Percentiles rank a stretch among this genome's conserved stretches.
phyloP scores from a whole-genome alignment of 1,140 invertebrate species.

The Sminthurinus signatus region DNA sequence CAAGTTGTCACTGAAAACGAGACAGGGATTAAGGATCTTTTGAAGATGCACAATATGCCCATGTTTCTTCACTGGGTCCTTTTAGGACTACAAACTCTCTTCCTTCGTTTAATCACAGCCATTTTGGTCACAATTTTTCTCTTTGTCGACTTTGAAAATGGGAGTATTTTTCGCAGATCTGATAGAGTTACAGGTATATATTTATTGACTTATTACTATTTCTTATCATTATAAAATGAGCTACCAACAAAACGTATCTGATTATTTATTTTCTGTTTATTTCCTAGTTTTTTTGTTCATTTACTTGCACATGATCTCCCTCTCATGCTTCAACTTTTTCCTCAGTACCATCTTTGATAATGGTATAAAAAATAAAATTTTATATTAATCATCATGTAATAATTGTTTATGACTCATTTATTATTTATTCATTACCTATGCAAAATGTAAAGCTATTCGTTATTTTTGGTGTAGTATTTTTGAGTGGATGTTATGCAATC shows the following conservation, averaged over 20 bases:
- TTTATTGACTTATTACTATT: not conserved
- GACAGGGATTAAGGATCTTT: conserved; percentile 30
- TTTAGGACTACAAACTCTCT: conserved; percentile 17
- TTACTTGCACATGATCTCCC: conserved; percentile 17
- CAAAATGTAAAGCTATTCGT: not conserved
- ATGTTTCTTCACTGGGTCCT: conserved; percentile 26
- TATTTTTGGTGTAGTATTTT: conserved; percentile 7
- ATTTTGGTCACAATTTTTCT: conserved; percentile 6
- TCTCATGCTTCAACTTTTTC: conserved; percentile 27
- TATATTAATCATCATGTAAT: too few relatives aligned
- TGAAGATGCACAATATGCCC: conserved; percentile 27
- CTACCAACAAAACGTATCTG: too few relatives aligned
- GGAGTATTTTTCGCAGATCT: conserved; percentile 9
- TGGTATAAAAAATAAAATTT: too few relatives aligned
- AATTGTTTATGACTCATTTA: not conserved
- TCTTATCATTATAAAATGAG: too few relatives aligned
- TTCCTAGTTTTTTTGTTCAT: conserved; percentile 17
- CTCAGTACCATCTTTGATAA: conserved; percentile 2
- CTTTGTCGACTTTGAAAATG: conserved; percentile 14
- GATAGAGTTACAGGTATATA: too few relatives aligned
- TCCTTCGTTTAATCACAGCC: conserved; percentile 28
- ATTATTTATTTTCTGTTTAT: too few relatives aligned
- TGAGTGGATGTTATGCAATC: conserved; percentile 12
- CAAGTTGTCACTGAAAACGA: conserved; percentile 27
- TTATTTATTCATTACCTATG: not conserved